phyloP scores from a whole-genome alignment of 2,113 vertebrate genomes.

The Columba janthina region DNA sequence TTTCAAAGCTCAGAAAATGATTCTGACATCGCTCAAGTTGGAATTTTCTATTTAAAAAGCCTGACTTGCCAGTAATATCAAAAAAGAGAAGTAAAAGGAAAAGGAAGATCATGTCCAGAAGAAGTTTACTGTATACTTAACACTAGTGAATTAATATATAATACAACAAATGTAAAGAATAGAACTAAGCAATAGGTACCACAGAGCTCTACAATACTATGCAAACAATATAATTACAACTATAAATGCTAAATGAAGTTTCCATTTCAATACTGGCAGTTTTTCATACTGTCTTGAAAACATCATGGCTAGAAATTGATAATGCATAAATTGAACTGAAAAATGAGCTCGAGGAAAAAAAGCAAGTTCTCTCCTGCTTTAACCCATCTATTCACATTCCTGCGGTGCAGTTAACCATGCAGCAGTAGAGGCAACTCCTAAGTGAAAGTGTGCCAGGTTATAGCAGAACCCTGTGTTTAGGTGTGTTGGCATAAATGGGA shows the following conservation, averaged over 20 bases:
- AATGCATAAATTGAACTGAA: background rate
- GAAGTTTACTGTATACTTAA: background rate
- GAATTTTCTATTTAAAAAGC: background rate
- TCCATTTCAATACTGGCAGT: background rate
- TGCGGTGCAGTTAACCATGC: fast-evolving
- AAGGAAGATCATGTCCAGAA: background rate
- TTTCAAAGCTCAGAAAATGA: background rate
- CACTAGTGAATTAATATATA: background rate
- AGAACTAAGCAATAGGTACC: background rate
- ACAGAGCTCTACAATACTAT: background rate
- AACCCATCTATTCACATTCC: no score
- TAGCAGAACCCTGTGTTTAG: fast-evolving
- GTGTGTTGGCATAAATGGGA: fast-evolving
- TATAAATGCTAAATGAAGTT: background rate
- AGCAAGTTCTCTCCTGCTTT: background rate
- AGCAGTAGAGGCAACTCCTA: background rate
- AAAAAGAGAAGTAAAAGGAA: background rate
- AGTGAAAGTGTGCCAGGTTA: background rate
- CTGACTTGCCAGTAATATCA: background rate
- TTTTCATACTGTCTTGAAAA: background rate
- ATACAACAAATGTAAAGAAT: background rate
- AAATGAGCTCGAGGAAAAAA: background rate
- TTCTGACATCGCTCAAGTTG: background rate
- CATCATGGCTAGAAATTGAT: fast-evolving
- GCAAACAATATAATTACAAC: background rate